Evolutionary conservation across 2,888 invertebrate genomes (phyloP), one percentile per base, ranked within the genome.

Genomic region (Sesia bembeciformis): DNA sequence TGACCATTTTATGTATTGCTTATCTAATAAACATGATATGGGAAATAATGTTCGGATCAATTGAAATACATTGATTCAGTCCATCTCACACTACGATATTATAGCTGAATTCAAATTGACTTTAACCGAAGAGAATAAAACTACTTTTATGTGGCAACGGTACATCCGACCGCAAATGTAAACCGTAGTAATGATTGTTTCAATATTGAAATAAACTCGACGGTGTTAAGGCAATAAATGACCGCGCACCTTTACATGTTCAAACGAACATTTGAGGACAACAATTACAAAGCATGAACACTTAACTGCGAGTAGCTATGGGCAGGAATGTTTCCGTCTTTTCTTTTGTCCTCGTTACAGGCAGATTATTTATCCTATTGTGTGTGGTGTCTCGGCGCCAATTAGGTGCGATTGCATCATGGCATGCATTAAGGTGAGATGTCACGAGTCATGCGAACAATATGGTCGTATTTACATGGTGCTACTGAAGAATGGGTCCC

Each of bases 121-220:
- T 82, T 76, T 66, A 69, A 73, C 73, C 69, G 66, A 70, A 67
- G 74, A 70, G 76, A 80, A 84, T 85, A 78, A 81, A 75, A 76
- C 73, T 76, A 58, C 58, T 57, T 82, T 81, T 78, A 82, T 79
- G 76, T 74, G 63, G 65, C 71, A 85, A 83, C 84, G 84, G 84
- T 80, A 81, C 66, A 76, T 65, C 57, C 60, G 62, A 57, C 59
- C 62, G 60, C 61, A 66, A 67, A 66, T 64, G 64, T 67, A 63
- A 74, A 74, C 78, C 72, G 75, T 74, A 78, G 72, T 72, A 76
- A 73, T 77, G 76, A 76, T 77, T 74, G 76, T 73, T 76, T 77
- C 76, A 77, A 81, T 79, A 81, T 79, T 76, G 76, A 77, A 81
- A 77, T 70, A 72, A 72, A 69, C 66, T 67, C 66, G 59, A 67